Percentiles rank a stretch among this genome's conserved stretches.
Conservation (phyloP, 2,113 vertebrate genomes). For the Symphodus melops region DNA sequence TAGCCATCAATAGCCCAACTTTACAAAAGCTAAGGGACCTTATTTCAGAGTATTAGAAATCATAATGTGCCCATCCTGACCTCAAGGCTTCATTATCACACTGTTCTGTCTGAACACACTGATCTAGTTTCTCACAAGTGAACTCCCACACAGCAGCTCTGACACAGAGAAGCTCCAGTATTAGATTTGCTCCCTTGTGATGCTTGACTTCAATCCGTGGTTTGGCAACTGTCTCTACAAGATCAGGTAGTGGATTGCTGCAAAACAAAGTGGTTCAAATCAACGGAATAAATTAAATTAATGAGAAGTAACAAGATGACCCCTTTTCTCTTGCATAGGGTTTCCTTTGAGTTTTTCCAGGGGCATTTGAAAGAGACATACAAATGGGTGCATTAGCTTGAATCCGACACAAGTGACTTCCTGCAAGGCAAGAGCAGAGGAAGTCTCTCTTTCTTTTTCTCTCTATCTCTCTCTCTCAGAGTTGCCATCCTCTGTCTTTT, state of each 20-base stretch:
- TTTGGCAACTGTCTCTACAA: constrained; percentile 41
- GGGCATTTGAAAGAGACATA: constrained; percentile 29
- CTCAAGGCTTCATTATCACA: constrained; percentile 21
- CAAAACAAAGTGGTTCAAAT: constrained; percentile 33
- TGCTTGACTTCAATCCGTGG: constrained; percentile 47
- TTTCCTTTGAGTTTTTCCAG: constrained; percentile 22
- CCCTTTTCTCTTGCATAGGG: not conserved
- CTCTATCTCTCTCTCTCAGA: constrained; percentile 34
- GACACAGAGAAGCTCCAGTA: constrained; percentile 46
- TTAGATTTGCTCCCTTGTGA: constrained; percentile 42
- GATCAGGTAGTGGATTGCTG: constrained; percentile 35
- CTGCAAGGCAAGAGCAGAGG: constrained; percentile 11
- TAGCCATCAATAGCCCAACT: not conserved
- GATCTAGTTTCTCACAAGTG: constrained; percentile 43
- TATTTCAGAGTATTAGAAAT: constrained; percentile 11
- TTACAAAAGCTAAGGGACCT: not conserved
- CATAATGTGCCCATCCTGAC: constrained; percentile 18
- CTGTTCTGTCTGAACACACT: constrained; percentile 50
- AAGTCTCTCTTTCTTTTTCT: constrained; percentile 31
- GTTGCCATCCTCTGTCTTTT: constrained; percentile 65
- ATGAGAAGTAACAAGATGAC: constrained; percentile 8
- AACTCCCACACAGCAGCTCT: constrained; percentile 57
- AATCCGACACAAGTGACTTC: constrained; percentile 28
- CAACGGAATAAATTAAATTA: constrained; percentile 19
- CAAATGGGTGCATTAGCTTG: constrained; percentile 52